Base-by-base conservation (phyloP, 2,888 invertebrate genomes). In the Cryptus armator region DNA sequence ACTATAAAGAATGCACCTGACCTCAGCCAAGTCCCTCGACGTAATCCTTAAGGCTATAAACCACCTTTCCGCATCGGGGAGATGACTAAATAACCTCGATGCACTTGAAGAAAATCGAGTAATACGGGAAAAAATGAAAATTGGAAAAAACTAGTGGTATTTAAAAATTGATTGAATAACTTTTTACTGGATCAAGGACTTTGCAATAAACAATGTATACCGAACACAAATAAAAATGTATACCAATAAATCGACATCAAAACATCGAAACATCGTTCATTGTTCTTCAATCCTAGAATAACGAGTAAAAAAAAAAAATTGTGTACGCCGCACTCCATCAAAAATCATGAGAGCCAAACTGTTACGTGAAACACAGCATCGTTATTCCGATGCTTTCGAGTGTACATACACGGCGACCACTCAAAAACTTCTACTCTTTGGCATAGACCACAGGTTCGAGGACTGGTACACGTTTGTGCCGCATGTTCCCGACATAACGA, bases 1-100 rank as follows among this genome's bases (percentile, higher is more conserved):
- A 80, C 48, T 66, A 37, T 83, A 67, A 71, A 83, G 56, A 80
- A 83, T 83, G 56, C 75, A 83, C 83, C 83, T 76, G 75, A 76
- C 80, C 83, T 83, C 70, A 46, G 64, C 83, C 79, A 75, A 67
- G 75, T 75, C 48, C 37, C 75, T 48, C 53, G 44, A 37, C 56
- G 70, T 43, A 80, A 56, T 64, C 46, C 56, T 70, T 24, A 10
- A 46, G 46, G 32, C 48, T 70, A 14, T 62, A 70, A 68, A 68
- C 53, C 70, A 70, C 64, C 74, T 74, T 64, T 46, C 46, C 53
- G 24, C 71, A 14, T 48, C 19, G 12, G 29, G 3, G 14, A 24
- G 66, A 24, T 53, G n/a, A 12, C 72, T 12, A 9, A 5, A 16
- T 16, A 66, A 43, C 56, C 16, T 68, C 51, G 29, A 67, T 71